These are phyloP conservation scores for Phacellophora camtschatica DNA, from an alignment of 30 jellyfish, hydroid and myxozoan species.

Conservation along the genomic window DNA sequence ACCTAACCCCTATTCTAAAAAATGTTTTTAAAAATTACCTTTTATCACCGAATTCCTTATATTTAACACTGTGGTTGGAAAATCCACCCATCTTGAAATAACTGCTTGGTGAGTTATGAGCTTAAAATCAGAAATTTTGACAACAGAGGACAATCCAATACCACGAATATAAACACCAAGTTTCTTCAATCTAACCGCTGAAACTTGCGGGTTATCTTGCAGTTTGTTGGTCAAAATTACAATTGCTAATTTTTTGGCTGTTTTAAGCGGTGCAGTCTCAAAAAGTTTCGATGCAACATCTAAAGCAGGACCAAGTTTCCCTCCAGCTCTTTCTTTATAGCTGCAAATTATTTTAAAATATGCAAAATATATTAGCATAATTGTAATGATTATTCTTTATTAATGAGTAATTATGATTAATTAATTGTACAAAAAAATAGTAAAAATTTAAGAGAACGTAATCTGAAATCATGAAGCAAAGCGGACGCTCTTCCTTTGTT, in stretches of 20 bases:
- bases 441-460: too few species aligned
- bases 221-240: conserved; percentile 29
- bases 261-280: conserved; percentile 43
- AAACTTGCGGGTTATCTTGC: conserved; percentile 21
- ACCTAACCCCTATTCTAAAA: too few species aligned
- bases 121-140: conserved; percentile 6
- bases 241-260: conserved; percentile 46
- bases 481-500: too few species aligned
- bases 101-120: not conserved
- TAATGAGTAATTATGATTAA: too few species aligned
- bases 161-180: not conserved
- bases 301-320: conserved; percentile 59
- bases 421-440: too few species aligned
- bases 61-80: not conserved
- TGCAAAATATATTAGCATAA: not conserved
- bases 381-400: too few species aligned
- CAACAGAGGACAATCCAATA: conserved; percentile 31
- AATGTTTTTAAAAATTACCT: not conserved
- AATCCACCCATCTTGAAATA: conserved; percentile 20
- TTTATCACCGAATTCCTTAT: not conserved
- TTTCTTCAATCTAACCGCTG: conserved; percentile 2
- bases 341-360: not conserved
- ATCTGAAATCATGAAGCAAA: too few species aligned
- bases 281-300: conserved; percentile 19
- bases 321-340: conserved; percentile 47